phyloP scores from a whole-genome alignment of 2,888 invertebrate genomes.

The Platycnemis pennipes region DNA sequence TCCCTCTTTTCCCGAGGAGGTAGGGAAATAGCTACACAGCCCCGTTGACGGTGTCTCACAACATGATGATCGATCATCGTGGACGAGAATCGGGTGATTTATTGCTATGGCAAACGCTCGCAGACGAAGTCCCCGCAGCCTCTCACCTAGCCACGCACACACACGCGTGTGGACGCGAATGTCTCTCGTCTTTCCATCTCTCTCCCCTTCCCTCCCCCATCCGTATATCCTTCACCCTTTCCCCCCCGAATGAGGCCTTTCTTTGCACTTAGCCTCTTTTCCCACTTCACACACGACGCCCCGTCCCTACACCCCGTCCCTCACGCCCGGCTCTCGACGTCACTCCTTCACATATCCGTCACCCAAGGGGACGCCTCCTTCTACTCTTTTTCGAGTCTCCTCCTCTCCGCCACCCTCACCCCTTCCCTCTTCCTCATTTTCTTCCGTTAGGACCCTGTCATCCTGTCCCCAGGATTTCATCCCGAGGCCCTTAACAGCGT shows the following conservation, averaged over 20 bases:
- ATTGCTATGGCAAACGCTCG: constrained; percentile 49
- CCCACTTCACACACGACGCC: too few species aligned
- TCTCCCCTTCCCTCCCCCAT: background rate
- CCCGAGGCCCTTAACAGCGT: constrained; percentile 46
- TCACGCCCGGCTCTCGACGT: background rate
- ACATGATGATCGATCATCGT: constrained; percentile 62
- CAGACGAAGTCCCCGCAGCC: background rate
- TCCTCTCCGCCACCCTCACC: background rate
- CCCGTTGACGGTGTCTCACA: constrained; percentile 20
- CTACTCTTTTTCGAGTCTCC: background rate
- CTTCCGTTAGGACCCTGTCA: constrained; percentile 59
- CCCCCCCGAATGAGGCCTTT: constrained; percentile 7
- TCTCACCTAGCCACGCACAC: background rate
- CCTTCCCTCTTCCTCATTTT: constrained; percentile 17
- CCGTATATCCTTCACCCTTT: background rate
- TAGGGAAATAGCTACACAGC: constrained; percentile 53
- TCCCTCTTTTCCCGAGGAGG: constrained; percentile 9
- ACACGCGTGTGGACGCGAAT: background rate
- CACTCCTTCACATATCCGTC: constrained; percentile 39
- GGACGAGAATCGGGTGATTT: constrained; percentile 64
- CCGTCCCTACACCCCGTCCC: too few species aligned
- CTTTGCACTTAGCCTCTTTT: background rate
- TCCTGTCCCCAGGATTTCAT: constrained; percentile 64
- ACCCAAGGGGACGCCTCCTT: background rate
- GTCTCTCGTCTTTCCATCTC: background rate